Base-by-base conservation (phyloP, 2,797 vertebrate species). In the Kryptolebias ocellatus region DNA sequence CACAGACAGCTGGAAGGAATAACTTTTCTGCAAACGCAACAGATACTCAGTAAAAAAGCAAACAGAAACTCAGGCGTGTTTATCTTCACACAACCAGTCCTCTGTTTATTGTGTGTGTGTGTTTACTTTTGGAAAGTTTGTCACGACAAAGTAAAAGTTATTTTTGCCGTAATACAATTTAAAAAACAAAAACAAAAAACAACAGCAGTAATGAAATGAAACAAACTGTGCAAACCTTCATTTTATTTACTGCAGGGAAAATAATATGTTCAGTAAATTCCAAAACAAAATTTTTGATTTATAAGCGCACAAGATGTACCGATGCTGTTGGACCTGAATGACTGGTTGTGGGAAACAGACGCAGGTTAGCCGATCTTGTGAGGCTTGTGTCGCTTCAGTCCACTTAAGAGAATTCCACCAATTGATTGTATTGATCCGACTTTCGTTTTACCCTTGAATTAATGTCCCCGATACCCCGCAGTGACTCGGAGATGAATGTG, bases 341-440 rank as follows among this genome's bases (percentile, higher is more conserved):
- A 45, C 0, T 52, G 6, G 34, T 42, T 12, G 14, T 29, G 37
- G 29, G 27, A 10, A 64, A 18, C 54, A 12, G 18, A 6, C 18
- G 11, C 2, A 56, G 50, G 42, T 4, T 52, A 55, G 28, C 31
- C 55, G 11, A 60, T 6, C 1, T 31, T 18, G 28, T 52, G 24
- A 55, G 24, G 28, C 53, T 66, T 4, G n/a, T 20, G 49, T 67
- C 52, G 39, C 46, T 20, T 39, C 47, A 60, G 0, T 50, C 46
- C 53, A 16, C 16, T 45, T 52, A n/a, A 54, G 50, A 53, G 16
- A 54, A 37, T 45, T 70, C 37, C 53, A 17, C 52, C n/a, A 5
- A 53, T 77, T 59, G 20, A 71, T 70, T 7, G 12, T 53, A 87
- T 85, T 79, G 83, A 84, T 83, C 53, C 1, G 17, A 9, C 39